Percentiles rank a stretch among this genome's conserved stretches.
Conservation (phyloP, 2,888 invertebrate genomes). For the Boloria selene region DNA sequence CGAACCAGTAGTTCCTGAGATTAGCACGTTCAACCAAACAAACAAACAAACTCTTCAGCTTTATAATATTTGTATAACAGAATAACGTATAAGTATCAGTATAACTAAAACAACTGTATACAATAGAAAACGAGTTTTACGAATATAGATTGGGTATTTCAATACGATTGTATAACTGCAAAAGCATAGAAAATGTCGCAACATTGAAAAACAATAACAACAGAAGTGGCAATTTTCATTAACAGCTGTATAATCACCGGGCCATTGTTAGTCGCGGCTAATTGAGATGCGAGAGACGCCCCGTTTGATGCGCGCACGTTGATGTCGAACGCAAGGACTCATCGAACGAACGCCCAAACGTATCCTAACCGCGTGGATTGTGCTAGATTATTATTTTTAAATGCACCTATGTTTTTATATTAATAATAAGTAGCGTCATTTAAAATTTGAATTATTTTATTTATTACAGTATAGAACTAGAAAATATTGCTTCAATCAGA, state of each 20-base stretch:
- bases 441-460: too few species aligned
- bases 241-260: conserved; percentile 60
- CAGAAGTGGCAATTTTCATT: conserved; percentile 37
- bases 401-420: neutral
- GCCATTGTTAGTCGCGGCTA: conserved; percentile 63
- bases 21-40: too few species aligned
- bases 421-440: too few species aligned
- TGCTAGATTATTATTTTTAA: conserved; percentile 5
- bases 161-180: neutral
- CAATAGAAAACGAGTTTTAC: too few species aligned
- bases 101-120: too few species aligned
- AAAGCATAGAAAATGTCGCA: conserved; percentile 25
- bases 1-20: too few species aligned
- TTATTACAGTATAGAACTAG: too few species aligned
- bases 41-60: too few species aligned
- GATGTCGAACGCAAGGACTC: conserved; percentile 66
- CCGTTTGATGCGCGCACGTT: conserved; percentile 60
- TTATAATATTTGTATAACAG: too few species aligned
- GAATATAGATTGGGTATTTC: conserved; percentile 1
- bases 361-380: conserved; percentile 14
- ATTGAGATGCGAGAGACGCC: conserved; percentile 70
- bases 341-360: conserved; percentile 29
- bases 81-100: too few species aligned
- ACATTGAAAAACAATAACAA: conserved; percentile 32
- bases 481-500: too few species aligned